A percentile compares a stretch with the other conserved stretches of the same genome.
Conservation (phyloP, 2,888 invertebrate species). For the Zaprionus obscuricornis region DNA sequence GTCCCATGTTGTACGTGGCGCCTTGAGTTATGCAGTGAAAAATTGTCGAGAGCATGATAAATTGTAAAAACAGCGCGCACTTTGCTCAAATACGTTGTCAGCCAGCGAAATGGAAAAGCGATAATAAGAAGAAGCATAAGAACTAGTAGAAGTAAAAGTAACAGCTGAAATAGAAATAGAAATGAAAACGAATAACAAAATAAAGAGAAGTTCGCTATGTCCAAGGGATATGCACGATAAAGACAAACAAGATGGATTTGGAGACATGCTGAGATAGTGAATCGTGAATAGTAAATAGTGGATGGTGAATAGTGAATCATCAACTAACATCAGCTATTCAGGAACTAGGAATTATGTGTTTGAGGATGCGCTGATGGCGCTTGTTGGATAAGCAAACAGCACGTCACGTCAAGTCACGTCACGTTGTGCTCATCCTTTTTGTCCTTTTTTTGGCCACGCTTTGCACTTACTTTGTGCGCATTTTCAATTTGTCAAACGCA, state of each 20-base stretch:
- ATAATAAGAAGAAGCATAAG: conserved; percentile 42
- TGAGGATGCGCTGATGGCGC: conserved; percentile 59
- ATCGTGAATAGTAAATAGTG: background rate
- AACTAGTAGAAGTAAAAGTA: background rate
- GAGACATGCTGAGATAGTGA: conserved; percentile 8
- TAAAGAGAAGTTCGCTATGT: background rate
- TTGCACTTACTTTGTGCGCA: conserved; percentile 64
- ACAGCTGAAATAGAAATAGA: conserved; percentile 6
- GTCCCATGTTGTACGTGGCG: conserved; percentile 52
- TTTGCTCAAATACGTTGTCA: conserved; percentile 63
- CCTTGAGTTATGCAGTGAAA: conserved; percentile 72
- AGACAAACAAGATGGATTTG: conserved; percentile 17
- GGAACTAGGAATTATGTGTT: conserved; percentile 54
- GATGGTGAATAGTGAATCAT: background rate
- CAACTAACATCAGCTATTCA: conserved; percentile 9
- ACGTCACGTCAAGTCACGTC: conserved; percentile 43
- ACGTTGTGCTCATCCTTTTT: conserved; percentile 6
- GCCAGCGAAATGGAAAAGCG: conserved; percentile 48
- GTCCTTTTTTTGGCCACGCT: conserved; percentile 32
- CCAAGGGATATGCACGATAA: conserved; percentile 5
- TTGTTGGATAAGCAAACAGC: conserved; percentile 66
- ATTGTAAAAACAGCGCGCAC: conserved; percentile 35
- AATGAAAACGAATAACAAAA: background rate
- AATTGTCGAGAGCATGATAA: conserved; percentile 68
- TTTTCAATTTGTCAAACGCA: conserved; percentile 78